These are phyloP conservation scores for Pseudachorutes palmiensis DNA, from an alignment of 1,140 invertebrate genomes.

Conservation along the genomic window DNA sequence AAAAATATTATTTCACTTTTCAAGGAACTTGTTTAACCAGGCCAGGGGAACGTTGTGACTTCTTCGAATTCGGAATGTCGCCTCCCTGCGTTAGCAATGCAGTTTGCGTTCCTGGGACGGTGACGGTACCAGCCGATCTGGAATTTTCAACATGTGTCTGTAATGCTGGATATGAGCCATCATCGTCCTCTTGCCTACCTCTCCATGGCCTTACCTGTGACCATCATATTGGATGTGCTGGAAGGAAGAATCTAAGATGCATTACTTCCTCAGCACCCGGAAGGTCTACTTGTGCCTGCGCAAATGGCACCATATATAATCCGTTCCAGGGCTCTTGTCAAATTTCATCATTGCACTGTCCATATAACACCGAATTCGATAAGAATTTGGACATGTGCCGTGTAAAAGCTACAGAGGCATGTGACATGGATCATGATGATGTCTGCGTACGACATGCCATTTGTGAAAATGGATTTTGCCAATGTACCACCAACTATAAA, in stretches of 20 bases:
- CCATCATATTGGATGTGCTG: background rate
- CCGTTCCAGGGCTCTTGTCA: background rate
- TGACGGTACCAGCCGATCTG: no score
- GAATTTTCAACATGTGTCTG: background rate
- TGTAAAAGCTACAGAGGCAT: background rate
- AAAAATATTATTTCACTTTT: background rate
- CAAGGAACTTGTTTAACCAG: background rate
- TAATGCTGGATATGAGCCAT: background rate
- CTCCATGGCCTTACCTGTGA: background rate
- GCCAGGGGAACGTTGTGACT: background rate
- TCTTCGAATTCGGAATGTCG: conserved; percentile 2
- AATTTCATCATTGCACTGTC: background rate
- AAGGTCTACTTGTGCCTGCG: background rate
- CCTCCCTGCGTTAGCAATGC: background rate
- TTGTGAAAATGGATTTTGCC: background rate
- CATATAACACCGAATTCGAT: background rate
- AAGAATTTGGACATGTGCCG: background rate
- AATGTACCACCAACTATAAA: background rate
- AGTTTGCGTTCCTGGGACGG: background rate
- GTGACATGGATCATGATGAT: background rate
- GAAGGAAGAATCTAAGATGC: background rate
- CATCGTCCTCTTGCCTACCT: background rate
- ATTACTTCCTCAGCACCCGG: background rate
- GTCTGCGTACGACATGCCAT: background rate
- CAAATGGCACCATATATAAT: background rate